phyloP scores from a whole-genome alignment of 2,888 invertebrate species.

The Noctua janthe region DNA sequence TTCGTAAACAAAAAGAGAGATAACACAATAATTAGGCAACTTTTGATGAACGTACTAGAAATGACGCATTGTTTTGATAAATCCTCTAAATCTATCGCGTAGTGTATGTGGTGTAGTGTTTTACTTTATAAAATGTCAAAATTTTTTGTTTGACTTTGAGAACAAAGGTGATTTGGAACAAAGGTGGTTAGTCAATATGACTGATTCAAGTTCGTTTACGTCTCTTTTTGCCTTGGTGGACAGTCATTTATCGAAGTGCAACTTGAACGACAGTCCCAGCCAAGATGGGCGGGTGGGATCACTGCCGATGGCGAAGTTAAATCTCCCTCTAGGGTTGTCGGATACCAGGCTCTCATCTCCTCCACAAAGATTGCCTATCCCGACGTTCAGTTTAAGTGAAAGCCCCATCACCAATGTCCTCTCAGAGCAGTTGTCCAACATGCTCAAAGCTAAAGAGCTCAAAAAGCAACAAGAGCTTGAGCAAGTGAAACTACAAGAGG shows the following conservation, averaged over 20 bases:
- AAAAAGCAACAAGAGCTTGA: constrained; percentile 76
- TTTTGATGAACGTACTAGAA: not conserved
- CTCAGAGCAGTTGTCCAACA: constrained; percentile 80
- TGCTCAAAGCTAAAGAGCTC: constrained; percentile 83
- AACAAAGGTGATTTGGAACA: constrained; percentile 48
- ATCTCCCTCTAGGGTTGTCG: constrained; percentile 66
- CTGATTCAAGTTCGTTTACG: constrained; percentile 80
- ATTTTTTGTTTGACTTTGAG: constrained; percentile 27
- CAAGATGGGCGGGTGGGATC: constrained; percentile 58
- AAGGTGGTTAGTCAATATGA: constrained; percentile 73
- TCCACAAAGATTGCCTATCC: constrained; percentile 75
- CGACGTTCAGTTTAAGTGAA: constrained; percentile 70
- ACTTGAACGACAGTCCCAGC: constrained; percentile 70
- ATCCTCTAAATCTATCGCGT: constrained; percentile 4
- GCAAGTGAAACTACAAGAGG: constrained; percentile 72
- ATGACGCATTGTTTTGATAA: constrained; percentile 24
- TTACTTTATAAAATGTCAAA: constrained; percentile 8
- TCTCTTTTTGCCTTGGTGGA: constrained; percentile 83
- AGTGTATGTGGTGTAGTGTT: constrained; percentile 22
- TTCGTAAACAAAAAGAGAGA: constrained; percentile 56
- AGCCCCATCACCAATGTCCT: constrained; percentile 62
- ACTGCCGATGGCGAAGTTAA: constrained; percentile 59
- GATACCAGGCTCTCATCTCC: constrained; percentile 74
- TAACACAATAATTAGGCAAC: constrained; percentile 4
- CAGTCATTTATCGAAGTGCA: constrained; percentile 83